Percentiles rank a stretch among this genome's conserved stretches.
phyloP scores from a whole-genome alignment of 2,888 invertebrate genomes.

The Hypena proboscidalis region DNA sequence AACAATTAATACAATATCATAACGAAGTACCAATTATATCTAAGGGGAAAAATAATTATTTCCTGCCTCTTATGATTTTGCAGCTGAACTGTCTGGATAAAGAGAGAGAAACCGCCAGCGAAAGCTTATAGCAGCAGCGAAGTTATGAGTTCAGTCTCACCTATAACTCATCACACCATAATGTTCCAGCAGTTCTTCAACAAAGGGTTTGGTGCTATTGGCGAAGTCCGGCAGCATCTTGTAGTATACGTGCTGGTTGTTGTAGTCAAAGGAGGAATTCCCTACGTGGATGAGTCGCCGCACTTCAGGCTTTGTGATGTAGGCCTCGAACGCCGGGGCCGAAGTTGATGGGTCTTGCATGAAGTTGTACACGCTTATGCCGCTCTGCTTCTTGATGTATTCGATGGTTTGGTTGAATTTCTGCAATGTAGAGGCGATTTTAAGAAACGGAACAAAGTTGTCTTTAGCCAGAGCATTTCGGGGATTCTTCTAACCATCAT shows the following conservation, averaged over 20 bases:
- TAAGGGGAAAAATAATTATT: no score
- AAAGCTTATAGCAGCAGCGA: no score
- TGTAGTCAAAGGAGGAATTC: slow-evolving; percentile 61
- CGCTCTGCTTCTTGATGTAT: slow-evolving; percentile 56
- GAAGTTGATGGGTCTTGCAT: slow-evolving; percentile 35
- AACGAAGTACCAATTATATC: no score
- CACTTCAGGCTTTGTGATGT: slow-evolving; percentile 67
- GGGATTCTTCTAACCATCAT: no score
- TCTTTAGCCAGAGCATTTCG: no score
- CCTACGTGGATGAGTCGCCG: slow-evolving; percentile 68
- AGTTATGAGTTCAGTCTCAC: slow-evolving; percentile 35
- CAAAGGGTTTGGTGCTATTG: slow-evolving; percentile 87
- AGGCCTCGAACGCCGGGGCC: slow-evolving; percentile 43
- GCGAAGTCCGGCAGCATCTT: slow-evolving; percentile 88
- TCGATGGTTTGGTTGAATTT: slow-evolving; percentile 67
- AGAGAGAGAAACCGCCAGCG: no score
- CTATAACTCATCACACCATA: slow-evolving; percentile 88
- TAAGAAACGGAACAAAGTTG: background rate
- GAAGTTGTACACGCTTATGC: slow-evolving; percentile 57
- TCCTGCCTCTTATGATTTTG: no score
- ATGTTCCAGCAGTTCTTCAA: slow-evolving; percentile 85
- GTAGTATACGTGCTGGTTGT: slow-evolving; percentile 83
- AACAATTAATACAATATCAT: background rate
- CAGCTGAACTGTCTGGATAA: no score
- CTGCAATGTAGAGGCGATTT: slow-evolving; percentile 34